Conservation (phyloP, 2,113 vertebrate genomes). For the Anarrhichthys ocellatus region DNA sequence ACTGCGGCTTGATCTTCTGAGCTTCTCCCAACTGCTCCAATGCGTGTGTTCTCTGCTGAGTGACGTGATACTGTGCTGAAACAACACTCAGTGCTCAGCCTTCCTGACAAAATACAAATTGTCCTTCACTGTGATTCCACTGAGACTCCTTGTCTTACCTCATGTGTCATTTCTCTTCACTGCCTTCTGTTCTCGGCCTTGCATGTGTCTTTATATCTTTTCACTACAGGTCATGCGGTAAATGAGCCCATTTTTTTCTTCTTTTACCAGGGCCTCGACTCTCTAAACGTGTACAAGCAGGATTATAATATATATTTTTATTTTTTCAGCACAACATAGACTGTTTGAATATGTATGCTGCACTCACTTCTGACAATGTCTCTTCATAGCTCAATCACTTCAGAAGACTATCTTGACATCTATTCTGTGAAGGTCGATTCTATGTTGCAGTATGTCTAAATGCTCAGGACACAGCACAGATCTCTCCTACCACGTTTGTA, state of each 20-base stretch:
- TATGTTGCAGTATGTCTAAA: no score
- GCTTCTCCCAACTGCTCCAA: background rate
- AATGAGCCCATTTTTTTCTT: no score
- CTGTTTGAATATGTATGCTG: background rate
- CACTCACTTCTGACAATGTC: background rate
- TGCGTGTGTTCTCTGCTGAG: background rate
- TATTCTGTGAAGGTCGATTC: background rate
- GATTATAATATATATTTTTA: background rate
- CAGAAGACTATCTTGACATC: background rate
- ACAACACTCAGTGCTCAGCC: background rate
- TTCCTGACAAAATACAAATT: background rate
- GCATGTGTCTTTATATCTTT: background rate
- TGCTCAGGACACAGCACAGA: background rate
- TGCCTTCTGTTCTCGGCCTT: background rate
- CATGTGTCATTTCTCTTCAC: background rate
- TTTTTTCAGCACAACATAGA: background rate
- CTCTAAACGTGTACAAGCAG: background rate
- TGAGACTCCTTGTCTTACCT: background rate
- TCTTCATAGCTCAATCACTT: background rate
- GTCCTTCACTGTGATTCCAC: conserved; percentile 10
- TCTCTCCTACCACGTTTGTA: background rate
- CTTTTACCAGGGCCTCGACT: background rate
- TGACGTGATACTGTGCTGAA: background rate
- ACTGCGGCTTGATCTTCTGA: background rate
- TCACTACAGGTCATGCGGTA: background rate